Evolutionary conservation across 2,888 invertebrate genomes (phyloP).

Genomic region (Drosophila picticornis): DNA sequence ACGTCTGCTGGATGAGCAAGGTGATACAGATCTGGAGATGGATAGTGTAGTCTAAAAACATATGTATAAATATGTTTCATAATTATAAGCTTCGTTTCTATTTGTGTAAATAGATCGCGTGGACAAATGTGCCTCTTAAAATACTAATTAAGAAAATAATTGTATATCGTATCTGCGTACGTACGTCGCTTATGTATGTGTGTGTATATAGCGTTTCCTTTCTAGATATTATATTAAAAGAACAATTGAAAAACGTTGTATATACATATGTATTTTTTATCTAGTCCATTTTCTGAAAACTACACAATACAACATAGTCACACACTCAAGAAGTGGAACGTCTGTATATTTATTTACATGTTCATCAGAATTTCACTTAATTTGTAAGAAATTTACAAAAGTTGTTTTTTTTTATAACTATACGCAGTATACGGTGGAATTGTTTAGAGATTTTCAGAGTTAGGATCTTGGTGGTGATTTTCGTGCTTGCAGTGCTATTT

Average conservation of each 20-base stretch:
- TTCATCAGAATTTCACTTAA: background rate
- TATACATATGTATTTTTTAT: background rate
- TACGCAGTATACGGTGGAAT: background rate
- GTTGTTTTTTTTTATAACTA: background rate
- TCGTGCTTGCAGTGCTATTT: conserved; percentile 44
- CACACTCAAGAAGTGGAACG: background rate
- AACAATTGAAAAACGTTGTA: background rate
- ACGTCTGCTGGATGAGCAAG: conserved; percentile 74
- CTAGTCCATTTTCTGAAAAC: background rate
- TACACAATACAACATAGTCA: background rate
- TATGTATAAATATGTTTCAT: background rate
- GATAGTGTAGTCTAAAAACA: conserved; percentile 71
- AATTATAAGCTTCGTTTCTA: conserved; percentile 19
- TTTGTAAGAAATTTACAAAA: background rate
- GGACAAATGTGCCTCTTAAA: conserved; percentile 58
- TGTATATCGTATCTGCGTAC: conserved; percentile 7
- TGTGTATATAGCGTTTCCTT: conserved; percentile 54
- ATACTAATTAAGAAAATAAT: conserved; percentile 37
- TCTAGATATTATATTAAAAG: conserved; percentile 35
- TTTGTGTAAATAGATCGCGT: conserved; percentile 41
- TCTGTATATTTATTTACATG: background rate
- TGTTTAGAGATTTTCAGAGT: background rate
- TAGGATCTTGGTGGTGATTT: conserved; percentile 7
- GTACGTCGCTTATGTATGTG: conserved; percentile 6
- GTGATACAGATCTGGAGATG: conserved; percentile 81